These are phyloP conservation scores for Nothocercus nigrocapillus DNA, from an alignment of 2,113 vertebrate species.

Conservation along the genomic window DNA sequence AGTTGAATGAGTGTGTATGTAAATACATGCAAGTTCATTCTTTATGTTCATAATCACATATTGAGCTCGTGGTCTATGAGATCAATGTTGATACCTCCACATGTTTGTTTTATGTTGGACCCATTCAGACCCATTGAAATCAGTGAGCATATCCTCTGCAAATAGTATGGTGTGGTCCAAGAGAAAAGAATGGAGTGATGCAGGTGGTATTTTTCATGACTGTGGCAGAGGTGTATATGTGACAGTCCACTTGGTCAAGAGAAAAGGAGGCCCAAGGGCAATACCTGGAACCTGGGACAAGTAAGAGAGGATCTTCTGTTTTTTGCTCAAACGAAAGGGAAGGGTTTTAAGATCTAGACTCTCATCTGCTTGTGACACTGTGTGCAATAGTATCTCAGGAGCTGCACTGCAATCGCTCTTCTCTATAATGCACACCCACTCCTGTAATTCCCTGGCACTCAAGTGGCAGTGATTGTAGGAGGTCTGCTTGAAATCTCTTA, in stretches of 20 bases:
- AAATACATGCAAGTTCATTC: neutral
- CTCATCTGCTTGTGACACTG: neutral
- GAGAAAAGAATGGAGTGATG: neutral
- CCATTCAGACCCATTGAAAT: neutral
- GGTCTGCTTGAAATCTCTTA: neutral
- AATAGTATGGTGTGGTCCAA: neutral
- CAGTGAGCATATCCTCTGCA: neutral
- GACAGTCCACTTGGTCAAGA: neutral
- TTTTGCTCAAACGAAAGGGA: neutral
- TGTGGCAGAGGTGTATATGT: neutral
- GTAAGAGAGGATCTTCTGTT: neutral
- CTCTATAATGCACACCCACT: neutral
- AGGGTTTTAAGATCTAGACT: neutral
- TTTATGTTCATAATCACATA: neutral
- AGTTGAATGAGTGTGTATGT: neutral
- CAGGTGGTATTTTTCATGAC: neutral
- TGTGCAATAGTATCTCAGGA: neutral
- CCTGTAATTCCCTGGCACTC: neutral
- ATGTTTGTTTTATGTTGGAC: neutral
- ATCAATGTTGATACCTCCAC: neutral
- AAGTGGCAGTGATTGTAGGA: neutral
- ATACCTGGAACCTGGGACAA: neutral
- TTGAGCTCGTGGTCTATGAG: neutral
- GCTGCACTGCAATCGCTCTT: neutral
- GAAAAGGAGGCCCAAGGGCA: neutral